Evolutionary conservation across 1,140 invertebrate genomes (phyloP).

Genomic region (Zaprionus ghesquierei): DNA sequence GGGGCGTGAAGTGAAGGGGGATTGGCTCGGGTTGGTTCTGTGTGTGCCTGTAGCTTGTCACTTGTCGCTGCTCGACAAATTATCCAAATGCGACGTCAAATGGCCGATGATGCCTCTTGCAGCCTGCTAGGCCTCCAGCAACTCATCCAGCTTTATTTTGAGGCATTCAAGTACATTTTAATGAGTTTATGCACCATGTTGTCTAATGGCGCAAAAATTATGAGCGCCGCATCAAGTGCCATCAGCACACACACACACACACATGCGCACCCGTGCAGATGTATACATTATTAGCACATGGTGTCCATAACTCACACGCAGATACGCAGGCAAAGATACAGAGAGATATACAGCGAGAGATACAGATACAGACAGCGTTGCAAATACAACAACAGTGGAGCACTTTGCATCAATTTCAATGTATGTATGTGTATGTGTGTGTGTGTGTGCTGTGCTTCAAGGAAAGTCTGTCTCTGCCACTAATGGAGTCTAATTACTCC

Average conservation of each 20-base stretch:
- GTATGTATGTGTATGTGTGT: background rate
- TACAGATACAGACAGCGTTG: conserved; percentile 4
- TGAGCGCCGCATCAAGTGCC: conserved; percentile 62
- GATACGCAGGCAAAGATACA: conserved; percentile 27
- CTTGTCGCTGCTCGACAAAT: conserved; percentile 73
- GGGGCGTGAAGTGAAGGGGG: background rate
- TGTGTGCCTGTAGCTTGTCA: conserved; percentile 45
- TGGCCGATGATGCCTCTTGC: conserved; percentile 28
- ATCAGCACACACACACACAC: conserved; percentile 14
- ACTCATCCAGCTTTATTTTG: conserved; percentile 45
- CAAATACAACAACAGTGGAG: conserved; percentile 22
- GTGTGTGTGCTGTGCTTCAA: conserved; percentile 14
- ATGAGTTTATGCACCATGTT: conserved; percentile 75
- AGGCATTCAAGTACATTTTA: conserved; percentile 76
- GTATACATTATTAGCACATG: conserved; percentile 26
- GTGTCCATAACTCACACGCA: conserved; percentile 28
- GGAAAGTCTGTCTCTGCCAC: conserved; percentile 50
- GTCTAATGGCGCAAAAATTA: conserved; percentile 78
- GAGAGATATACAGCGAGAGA: conserved; percentile 32
- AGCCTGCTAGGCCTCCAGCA: background rate
- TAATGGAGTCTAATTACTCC: conserved; percentile 76
- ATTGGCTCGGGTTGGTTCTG: background rate
- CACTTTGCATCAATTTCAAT: conserved; percentile 68
- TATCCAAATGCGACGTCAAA: conserved; percentile 61
- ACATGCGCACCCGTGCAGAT: conserved; percentile 23